Evolutionary conservation across 1,140 invertebrate genomes (phyloP).

Genomic region (Mactra quadrangularis): DNA sequence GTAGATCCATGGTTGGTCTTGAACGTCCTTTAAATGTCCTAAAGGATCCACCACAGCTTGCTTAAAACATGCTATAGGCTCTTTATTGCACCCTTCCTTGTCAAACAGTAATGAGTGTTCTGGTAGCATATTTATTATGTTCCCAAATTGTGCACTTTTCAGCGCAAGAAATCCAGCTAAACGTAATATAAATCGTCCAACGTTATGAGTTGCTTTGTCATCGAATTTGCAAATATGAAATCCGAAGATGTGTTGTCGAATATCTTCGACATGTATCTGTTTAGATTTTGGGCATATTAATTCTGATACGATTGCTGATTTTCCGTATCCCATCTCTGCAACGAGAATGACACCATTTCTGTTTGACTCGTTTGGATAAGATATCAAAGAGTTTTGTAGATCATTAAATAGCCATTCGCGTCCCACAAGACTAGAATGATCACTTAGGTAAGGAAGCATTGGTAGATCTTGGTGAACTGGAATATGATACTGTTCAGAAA

Average conservation of each 20-base stretch:
- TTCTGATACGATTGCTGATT: conserved; percentile 30
- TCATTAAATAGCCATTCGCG: conserved; percentile 7
- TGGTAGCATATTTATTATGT: conserved; percentile 26
- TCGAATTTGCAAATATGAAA: conserved; percentile 54
- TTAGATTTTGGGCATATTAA: conserved; percentile 12
- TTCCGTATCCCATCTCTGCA: conserved; percentile 40
- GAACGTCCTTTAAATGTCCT: conserved; percentile 7
- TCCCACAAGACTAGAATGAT: conserved; percentile 12
- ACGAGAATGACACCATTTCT: conserved; percentile 8
- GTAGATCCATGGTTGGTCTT: conserved; percentile 16
- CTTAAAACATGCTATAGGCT: conserved; percentile 41
- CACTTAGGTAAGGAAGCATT: conserved; percentile 7
- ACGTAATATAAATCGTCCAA: conserved; percentile 24
- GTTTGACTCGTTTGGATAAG: no score
- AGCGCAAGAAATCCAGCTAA: conserved; percentile 27
- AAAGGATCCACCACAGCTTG: conserved; percentile 9
- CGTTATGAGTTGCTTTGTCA: neutral
- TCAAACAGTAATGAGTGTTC: conserved; percentile 3
- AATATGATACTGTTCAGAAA: conserved; percentile 18
- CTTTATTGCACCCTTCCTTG: conserved; percentile 14
- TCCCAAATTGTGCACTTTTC: conserved; percentile 39
- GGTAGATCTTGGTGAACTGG: conserved; percentile 35
- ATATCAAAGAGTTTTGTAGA: no score
- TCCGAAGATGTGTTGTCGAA: conserved; percentile 37
- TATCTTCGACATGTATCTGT: neutral